Conservation (phyloP, 2,113 vertebrate species). For the Cygnus buccinator region DNA sequence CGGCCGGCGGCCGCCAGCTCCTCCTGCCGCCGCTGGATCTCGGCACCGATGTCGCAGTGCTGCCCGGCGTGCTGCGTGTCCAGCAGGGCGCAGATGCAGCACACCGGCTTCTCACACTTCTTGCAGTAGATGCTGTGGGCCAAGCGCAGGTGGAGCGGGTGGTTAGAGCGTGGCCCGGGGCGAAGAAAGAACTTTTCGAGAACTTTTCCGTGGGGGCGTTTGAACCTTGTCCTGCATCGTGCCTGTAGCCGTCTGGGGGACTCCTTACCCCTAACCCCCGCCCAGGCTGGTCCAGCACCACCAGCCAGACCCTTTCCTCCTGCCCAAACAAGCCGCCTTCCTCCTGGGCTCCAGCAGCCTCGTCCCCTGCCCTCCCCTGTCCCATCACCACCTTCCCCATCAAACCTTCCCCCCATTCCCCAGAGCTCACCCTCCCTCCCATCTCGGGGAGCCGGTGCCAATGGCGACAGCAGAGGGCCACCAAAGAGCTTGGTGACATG, state of each 20-base stretch:
- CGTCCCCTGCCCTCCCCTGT: background rate
- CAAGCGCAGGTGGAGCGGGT: background rate
- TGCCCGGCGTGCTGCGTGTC: constrained; percentile 48
- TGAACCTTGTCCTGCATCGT: background rate
- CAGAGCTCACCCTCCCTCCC: background rate
- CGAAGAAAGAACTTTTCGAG: no score
- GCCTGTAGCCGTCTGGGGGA: no score
- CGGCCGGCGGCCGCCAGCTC: constrained; percentile 30
- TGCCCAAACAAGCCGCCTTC: background rate
- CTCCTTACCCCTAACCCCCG: no score
- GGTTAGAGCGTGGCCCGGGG: background rate
- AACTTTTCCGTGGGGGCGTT: background rate
- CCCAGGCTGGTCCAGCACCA: background rate
- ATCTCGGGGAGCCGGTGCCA: no score
- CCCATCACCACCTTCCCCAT: background rate
- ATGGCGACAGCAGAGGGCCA: background rate
- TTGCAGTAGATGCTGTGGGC: constrained; percentile 68
- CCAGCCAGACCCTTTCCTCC: background rate
- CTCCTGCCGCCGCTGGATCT: constrained; percentile 48
- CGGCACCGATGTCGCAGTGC: constrained; percentile 47
- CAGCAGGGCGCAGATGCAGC: constrained; percentile 65
- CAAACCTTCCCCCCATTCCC: background rate
- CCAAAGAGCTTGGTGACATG: background rate
- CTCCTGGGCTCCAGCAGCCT: background rate
- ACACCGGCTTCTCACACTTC: constrained; percentile 43